Base-by-base conservation (phyloP, 2,888 invertebrate species). In the Tetragonisca angustula region DNA sequence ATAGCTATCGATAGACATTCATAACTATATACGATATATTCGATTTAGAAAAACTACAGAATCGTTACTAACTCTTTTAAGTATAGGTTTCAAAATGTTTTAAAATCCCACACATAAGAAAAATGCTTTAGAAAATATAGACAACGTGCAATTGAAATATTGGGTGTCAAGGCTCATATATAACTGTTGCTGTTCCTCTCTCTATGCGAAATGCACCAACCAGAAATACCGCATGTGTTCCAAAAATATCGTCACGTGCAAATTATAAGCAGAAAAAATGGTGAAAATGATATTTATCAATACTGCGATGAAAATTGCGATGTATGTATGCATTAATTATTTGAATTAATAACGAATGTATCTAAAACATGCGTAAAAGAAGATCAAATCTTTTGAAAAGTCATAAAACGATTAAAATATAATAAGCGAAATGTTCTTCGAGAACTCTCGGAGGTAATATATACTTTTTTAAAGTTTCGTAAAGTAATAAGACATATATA, bases 181-280 rank as follows among this genome's bases (percentile, higher is more conserved):
- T 19, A 61, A 59, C 59, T 61, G 19, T 24, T 69, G 72, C 83
- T 52, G 67, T 72, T 83, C 68, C 9, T 43, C 43, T 43, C 43
- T 43, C 78, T 72, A 56, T 56, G 59, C 62, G 70, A 84, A 81
- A 79, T 81, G 68, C 50, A 64, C 79, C 78, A 73, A 76, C 81
- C 78, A 79, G 61, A 86, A 86, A 81, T 81, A 79, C 21, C 76
- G 49, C 62, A 70, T 61, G 68, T 76, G 56, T 56, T 84, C 84
- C 65, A 84, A 84, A 86, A 84, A 86, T 86, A 86, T 43, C 85
- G n/a, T 76, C 84, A 76, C 73, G 62, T 84, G 77, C 76, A 65
- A 79, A 84, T 86, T 79, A 79, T 76, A 76, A 65, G 76, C 69
- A 61, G 15, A 54, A 54, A 84, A 84, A 76, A 64, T 73, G 67